phyloP scores from a whole-genome alignment of 2,113 vertebrate genomes.

The Athene noctua region DNA sequence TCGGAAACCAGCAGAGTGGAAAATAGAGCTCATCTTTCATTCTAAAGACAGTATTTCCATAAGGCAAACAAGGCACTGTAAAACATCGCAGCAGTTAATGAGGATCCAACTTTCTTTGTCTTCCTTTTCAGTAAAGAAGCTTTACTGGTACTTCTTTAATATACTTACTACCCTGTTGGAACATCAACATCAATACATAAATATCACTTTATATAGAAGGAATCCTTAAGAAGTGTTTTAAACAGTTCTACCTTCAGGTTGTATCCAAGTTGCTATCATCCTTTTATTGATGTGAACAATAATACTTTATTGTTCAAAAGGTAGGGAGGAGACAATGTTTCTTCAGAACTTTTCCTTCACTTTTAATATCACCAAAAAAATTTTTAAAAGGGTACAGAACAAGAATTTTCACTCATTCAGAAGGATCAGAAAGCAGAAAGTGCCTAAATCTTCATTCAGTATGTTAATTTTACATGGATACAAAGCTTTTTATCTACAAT shows the following conservation, averaged over 20 bases:
- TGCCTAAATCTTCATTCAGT: neutral
- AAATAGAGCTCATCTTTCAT: constrained; percentile 19
- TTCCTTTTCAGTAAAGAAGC: neutral
- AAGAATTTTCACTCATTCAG: neutral
- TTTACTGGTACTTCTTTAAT: neutral
- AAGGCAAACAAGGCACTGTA: neutral
- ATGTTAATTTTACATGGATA: neutral
- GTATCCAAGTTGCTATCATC: neutral
- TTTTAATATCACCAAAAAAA: neutral
- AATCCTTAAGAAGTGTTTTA: neutral
- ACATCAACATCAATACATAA: neutral
- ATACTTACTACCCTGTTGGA: neutral
- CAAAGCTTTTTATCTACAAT: neutral
- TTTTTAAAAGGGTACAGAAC: neutral
- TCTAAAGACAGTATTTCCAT: neutral
- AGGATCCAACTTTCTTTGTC: neutral
- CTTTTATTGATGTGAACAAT: neutral
- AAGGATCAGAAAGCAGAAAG: neutral
- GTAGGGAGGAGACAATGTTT: neutral
- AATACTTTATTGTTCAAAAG: neutral
- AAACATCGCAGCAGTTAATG: constrained; percentile 1
- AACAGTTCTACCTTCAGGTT: neutral
- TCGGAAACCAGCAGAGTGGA: neutral
- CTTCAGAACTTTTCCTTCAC: neutral
- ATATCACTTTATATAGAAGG: neutral